Percentiles rank a stretch among this genome's conserved stretches.
Evolutionary conservation across 1,140 invertebrate genomes (phyloP).

Genomic region (Diorhabda sublineata): DNA sequence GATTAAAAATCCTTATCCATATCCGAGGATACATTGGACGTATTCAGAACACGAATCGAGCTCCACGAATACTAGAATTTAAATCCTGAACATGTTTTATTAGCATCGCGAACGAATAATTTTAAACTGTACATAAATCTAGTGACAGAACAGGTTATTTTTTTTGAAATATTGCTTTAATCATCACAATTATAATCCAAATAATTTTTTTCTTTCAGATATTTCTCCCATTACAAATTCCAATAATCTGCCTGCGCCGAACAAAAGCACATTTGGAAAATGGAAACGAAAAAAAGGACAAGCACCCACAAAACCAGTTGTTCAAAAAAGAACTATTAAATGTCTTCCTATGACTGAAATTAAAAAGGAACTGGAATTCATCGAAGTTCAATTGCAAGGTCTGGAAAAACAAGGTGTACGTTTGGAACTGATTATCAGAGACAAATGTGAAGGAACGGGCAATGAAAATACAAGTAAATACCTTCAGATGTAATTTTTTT

Average conservation of each 20-base stretch:
- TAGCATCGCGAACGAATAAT: too few species aligned
- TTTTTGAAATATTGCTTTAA: too few species aligned
- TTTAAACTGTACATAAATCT: too few species aligned
- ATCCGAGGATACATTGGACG: too few species aligned
- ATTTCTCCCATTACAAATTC: not conserved
- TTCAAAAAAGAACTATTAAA: conserved; percentile 61
- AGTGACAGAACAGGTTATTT: too few species aligned
- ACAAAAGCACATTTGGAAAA: conserved; percentile 62
- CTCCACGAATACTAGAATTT: too few species aligned
- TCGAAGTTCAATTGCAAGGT: conserved; percentile 84
- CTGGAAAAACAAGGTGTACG: conserved; percentile 83
- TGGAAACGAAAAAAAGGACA: conserved; percentile 76
- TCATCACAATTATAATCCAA: too few species aligned
- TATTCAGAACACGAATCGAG: too few species aligned
- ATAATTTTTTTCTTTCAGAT: too few species aligned
- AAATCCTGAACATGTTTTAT: too few species aligned
- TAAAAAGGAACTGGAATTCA: conserved; percentile 68
- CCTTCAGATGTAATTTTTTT: too few species aligned
- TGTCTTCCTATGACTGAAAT: conserved; percentile 70
- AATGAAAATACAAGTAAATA: not conserved
- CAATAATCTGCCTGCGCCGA: conserved; percentile 33
- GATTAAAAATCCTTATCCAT: too few species aligned
- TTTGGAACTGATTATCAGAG: conserved; percentile 80
- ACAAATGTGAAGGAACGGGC: conserved; percentile 62
- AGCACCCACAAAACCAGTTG: conserved; percentile 71